phyloP scores from a whole-genome alignment of 1,140 invertebrate genomes.

The Agrypnia vestita region DNA sequence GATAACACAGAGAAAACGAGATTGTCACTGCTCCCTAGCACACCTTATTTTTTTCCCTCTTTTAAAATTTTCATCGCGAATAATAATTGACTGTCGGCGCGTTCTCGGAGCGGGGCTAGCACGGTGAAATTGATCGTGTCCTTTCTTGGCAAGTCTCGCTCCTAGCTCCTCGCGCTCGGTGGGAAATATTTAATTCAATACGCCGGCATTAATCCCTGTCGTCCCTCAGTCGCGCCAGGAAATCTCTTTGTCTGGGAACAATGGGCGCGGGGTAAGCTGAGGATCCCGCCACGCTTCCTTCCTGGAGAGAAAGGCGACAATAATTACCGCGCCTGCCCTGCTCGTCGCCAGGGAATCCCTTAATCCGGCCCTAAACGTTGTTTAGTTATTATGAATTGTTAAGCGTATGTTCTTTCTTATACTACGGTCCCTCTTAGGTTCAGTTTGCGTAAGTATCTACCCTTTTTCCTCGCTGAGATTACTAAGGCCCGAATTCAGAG shows the following conservation, averaged over 20 bases:
- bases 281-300: background rate
- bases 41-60: too few species aligned
- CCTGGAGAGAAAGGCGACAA: background rate
- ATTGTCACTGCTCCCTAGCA: too few species aligned
- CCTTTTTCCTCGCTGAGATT: too few species aligned
- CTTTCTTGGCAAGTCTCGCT: background rate
- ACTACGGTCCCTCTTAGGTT: too few species aligned
- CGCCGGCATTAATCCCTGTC: background rate
- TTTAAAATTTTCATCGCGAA: too few species aligned
- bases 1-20: too few species aligned
- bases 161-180: background rate
- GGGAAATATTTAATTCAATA: slow-evolving; percentile 17
- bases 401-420: too few species aligned
- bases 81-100: background rate
- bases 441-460: too few species aligned
- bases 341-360: background rate
- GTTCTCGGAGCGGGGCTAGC: background rate
- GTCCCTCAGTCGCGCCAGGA: slow-evolving; percentile 11
- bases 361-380: too few species aligned
- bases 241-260: background rate
- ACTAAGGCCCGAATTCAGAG: too few species aligned
- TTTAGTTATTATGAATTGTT: too few species aligned
- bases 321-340: background rate
- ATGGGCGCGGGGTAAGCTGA: background rate
- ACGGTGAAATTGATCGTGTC: too few species aligned